Conservation (phyloP, 2,888 invertebrate genomes). For the Pyrrhosoma nymphula region DNA sequence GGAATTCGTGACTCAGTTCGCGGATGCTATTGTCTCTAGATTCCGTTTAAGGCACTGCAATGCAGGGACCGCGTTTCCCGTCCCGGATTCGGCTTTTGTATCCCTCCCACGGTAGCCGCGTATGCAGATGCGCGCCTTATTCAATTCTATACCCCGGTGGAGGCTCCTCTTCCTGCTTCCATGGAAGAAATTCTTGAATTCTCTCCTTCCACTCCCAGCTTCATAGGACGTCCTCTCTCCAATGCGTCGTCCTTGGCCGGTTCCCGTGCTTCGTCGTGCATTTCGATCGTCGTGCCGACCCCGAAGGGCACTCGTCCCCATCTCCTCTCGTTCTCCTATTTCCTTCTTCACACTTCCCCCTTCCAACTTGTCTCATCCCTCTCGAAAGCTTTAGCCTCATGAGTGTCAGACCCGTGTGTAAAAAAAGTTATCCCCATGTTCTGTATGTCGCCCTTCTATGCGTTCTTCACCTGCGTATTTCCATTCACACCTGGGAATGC, state of each 20-base stretch:
- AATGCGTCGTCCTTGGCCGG: not conserved
- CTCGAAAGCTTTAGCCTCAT: not conserved
- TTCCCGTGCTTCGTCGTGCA: not conserved
- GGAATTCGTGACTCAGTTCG: too few species aligned
- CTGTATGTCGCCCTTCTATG: not conserved
- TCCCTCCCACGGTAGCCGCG: not conserved
- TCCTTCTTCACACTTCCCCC: slow-evolving; percentile 2
- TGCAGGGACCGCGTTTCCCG: not conserved
- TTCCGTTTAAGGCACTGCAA: not conserved
- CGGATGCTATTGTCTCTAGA: not conserved
- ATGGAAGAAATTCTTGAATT: not conserved
- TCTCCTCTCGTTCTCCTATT: not conserved
- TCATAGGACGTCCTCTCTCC: not conserved
- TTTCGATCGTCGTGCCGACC: not conserved
- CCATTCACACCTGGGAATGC: not conserved
- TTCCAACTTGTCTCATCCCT: not conserved
- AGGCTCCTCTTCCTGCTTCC: not conserved
- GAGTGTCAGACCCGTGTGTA: not conserved
- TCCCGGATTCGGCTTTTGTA: not conserved
- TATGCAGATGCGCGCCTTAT: too few species aligned
- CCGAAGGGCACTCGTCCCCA: not conserved
- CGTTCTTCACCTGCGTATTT: not conserved
- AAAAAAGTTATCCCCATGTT: not conserved
- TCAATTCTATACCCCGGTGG: not conserved
- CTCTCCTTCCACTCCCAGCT: slow-evolving; percentile 21